phyloP scores from a whole-genome alignment of 2,797 vertebrate species.

The Odontamblyopus rebecca region DNA sequence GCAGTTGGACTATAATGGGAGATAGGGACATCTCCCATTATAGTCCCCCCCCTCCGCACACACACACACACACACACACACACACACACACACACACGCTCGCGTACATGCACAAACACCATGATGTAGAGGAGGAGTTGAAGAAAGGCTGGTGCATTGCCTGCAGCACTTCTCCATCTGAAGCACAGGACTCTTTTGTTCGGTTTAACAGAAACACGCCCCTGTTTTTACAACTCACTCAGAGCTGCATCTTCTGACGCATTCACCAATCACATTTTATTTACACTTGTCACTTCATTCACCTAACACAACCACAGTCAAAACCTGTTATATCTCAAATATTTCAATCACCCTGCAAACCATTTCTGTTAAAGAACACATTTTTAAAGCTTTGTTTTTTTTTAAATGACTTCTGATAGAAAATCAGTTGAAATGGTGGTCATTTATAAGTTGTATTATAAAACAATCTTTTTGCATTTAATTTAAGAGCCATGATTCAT shows the following conservation, averaged over 20 bases:
- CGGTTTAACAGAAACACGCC: conserved; percentile 5
- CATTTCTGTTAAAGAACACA: neutral
- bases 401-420: neutral
- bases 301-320: neutral
- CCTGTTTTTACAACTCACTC: conserved; percentile 9
- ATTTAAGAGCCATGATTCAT: neutral
- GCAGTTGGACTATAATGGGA: neutral
- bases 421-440: neutral
- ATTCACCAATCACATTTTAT: conserved; percentile 1
- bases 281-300: conserved; percentile 7
- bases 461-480: no score
- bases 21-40: neutral
- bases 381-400: neutral
- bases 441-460: no score
- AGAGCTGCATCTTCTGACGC: conserved; percentile 10
- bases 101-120: neutral
- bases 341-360: no score
- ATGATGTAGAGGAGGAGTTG: neutral
- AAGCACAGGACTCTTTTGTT: conserved; percentile 15
- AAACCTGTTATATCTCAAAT: neutral
- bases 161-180: conserved; percentile 12
- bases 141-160: conserved; percentile 4
- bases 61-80: neutral
- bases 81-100: neutral
- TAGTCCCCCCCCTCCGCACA: neutral